Evolutionary conservation across 2,113 vertebrate genomes (phyloP).

Genomic region (Cyphomyrus discorhynchus): DNA sequence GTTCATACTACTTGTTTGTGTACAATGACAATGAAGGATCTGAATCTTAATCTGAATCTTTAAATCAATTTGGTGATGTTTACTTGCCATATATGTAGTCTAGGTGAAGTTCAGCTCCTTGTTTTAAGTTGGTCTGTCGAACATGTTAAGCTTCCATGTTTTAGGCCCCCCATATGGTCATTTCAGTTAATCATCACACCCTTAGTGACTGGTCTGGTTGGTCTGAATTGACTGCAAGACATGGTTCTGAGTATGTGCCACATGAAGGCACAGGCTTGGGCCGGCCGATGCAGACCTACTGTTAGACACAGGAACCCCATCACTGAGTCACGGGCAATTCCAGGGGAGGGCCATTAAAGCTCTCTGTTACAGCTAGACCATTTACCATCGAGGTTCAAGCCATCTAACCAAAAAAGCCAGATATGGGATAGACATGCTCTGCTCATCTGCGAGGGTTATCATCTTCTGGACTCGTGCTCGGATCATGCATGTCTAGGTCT

Average conservation of each 20-base stretch:
- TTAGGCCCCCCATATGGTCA: not conserved
- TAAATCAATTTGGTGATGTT: not conserved
- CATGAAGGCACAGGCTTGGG: not conserved
- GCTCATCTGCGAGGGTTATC: not conserved
- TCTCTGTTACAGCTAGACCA: not conserved
- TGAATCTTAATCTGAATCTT: not conserved
- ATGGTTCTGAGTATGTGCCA: not conserved
- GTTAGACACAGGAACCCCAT: not conserved
- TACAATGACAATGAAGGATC: too few relatives aligned
- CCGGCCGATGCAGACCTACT: not conserved
- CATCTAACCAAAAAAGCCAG: not conserved
- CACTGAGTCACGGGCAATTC: not conserved
- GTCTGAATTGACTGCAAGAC: not conserved
- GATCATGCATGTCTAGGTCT: conserved; percentile 3
- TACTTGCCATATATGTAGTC: not conserved
- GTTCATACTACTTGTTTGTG: too few relatives aligned
- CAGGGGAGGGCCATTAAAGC: not conserved
- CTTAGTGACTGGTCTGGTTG: not conserved
- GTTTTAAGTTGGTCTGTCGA: not conserved
- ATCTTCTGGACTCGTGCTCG: not conserved
- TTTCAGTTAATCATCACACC: not conserved
- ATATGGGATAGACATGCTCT: not conserved
- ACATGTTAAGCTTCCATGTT: not conserved
- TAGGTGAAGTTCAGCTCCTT: not conserved
- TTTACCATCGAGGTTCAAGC: not conserved